Base-by-base conservation (phyloP, 2,888 invertebrate genomes). In the Lysandra bellargus region DNA sequence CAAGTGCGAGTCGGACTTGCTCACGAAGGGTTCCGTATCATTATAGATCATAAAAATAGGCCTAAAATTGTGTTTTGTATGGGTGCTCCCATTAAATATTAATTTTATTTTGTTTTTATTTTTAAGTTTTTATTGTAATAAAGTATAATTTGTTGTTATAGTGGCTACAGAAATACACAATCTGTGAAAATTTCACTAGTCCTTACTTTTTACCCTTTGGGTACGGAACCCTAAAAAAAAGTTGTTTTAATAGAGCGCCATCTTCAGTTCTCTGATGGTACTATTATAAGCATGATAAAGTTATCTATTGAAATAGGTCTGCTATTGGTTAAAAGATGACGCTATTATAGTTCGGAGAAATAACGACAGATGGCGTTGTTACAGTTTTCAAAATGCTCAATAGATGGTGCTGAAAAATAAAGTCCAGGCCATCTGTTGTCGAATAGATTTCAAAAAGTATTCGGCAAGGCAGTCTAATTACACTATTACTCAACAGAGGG, bases 331-430 rank as follows among this genome's bases (percentile, higher is more conserved):
- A 53, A 57, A 0, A 76, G 76, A 76, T 12, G 14, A 30, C 49
- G n/a, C 37, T 23, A 53, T 75, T 23, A 1, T 74, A 14, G 6
- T 57, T 57, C 2, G 5, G 37, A 14, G 3, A 57, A 6, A 33
- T n/a, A 17, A 1, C 57, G 12, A 37, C 37, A 76, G 76, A 57
- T 76, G 57, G 30, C 57, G 33, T 12, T 53, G 17, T 33, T 57
- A 33, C 57, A 33, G 23, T 53, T 74, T 9, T 3, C 9, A 23
- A 82, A 82, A 40, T 82, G 6, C 4, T 33, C 6, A 77, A 73
- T 30, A 83, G 83, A 82, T 82, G 82, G 81, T 83, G 64, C 3
- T 60, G 78, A 4, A 9, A 1, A 44, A n/a, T 12, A 9, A 9
- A n/a, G 4, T 4, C 1, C 33, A 37, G 33, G 33, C 69, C 33